Conservation (phyloP, 2,113 vertebrate genomes). For the Melanerpes aurifrons region DNA sequence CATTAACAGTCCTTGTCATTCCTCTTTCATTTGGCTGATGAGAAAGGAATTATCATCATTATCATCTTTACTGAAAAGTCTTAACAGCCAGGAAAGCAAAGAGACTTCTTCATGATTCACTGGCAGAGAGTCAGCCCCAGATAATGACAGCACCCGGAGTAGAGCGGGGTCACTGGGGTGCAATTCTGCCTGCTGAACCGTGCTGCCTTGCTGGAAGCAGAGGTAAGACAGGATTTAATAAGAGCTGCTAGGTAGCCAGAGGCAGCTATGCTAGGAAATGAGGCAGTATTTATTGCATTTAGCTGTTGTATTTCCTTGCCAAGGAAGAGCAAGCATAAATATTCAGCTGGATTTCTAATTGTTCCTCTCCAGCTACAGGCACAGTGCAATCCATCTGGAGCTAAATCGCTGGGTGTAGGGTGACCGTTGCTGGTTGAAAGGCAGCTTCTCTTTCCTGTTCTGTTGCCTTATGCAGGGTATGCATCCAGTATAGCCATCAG, state of each 20-base stretch:
- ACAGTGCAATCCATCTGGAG: neutral
- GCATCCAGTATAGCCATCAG: neutral
- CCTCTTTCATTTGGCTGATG: neutral
- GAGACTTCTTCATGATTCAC: neutral
- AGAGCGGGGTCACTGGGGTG: neutral
- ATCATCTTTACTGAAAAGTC: neutral
- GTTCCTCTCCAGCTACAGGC: neutral
- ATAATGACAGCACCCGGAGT: accelerated
- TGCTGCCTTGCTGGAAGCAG: neutral
- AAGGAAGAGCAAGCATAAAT: neutral
- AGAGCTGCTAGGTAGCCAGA: neutral
- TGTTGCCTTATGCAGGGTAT: neutral
- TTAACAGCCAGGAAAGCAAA: neutral
- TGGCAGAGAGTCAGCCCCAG: neutral
- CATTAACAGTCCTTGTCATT: neutral
- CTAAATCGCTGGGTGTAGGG: neutral
- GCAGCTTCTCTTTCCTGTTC: neutral
- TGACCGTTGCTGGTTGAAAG: neutral
- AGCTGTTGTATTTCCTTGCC: neutral
- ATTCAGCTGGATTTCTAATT: neutral
- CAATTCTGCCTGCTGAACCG: neutral
- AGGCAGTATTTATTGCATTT: neutral
- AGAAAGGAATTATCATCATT: neutral
- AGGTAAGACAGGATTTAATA: neutral
- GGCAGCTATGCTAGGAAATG: neutral